Conservation (phyloP, 2,888 invertebrate species). For the Leptopterna dolabrata region DNA sequence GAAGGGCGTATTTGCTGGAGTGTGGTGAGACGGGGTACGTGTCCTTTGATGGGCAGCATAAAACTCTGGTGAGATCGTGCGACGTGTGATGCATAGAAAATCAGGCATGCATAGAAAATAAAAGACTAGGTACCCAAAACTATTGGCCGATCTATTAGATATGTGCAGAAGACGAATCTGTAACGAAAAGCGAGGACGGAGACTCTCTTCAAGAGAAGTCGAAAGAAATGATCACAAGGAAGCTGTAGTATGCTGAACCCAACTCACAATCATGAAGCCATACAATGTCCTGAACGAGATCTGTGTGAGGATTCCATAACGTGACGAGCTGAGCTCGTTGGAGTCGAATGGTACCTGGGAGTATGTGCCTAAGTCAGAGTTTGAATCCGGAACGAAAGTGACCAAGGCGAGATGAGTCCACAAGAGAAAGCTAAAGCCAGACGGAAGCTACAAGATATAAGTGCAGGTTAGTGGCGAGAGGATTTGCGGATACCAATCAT, state of each 20-base stretch:
- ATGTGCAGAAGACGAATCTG: too few species aligned
- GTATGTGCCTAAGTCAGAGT: background rate
- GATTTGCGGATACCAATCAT: background rate
- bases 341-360: too few species aligned
- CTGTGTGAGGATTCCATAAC: background rate
- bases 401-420: background rate
- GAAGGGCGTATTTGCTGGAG: too few species aligned
- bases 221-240: background rate
- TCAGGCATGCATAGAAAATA: background rate
- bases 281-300: too few species aligned
- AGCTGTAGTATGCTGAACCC: too few species aligned
- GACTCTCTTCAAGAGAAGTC: background rate
- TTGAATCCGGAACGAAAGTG: background rate
- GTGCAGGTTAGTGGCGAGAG: too few species aligned
- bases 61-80: too few species aligned
- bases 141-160: background rate
- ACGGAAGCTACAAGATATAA: too few species aligned
- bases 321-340: background rate
- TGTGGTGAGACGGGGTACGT: too few species aligned
- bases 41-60: too few species aligned
- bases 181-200: background rate
- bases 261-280: too few species aligned
- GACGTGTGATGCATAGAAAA: conserved; percentile 15
- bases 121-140: background rate
- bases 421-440: too few species aligned